These are phyloP conservation scores for Polyodon spathula DNA, from an alignment of 2,113 vertebrate genomes.

Conservation along the genomic window DNA sequence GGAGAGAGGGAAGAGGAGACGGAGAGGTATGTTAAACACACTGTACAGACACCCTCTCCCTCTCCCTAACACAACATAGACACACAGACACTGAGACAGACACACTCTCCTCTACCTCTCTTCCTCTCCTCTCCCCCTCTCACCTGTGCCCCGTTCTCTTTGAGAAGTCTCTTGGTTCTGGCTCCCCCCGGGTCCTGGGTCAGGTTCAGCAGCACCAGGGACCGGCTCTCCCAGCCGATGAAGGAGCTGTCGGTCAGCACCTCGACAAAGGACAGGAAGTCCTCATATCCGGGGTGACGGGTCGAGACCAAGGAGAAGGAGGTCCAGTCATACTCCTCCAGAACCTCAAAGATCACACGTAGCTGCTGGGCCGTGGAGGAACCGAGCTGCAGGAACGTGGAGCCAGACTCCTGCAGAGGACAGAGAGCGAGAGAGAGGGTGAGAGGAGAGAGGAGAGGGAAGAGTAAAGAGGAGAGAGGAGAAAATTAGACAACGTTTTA, in stretches of 20 bases:
- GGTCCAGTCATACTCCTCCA: conserved; percentile 94
- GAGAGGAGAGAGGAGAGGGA: conserved; percentile 44
- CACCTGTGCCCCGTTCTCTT: conserved; percentile 82
- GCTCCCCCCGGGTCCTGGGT: conserved; percentile 73
- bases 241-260: conserved; percentile 84
- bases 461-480: conserved; percentile 27
- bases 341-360: conserved; percentile 87
- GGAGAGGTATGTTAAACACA: conserved; percentile 53
- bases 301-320: conserved; percentile 84
- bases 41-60: conserved; percentile 19
- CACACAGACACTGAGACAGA: too few relatives aligned
- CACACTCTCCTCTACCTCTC: conserved; percentile 1
- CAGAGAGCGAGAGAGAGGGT: conserved; percentile 24
- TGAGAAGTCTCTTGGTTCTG: conserved; percentile 70
- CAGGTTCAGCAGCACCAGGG: conserved; percentile 79
- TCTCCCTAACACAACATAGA: conserved; percentile 25
- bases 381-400: conserved; percentile 87
- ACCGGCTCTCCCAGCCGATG: conserved; percentile 91
- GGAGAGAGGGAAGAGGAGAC: conserved; percentile 47
- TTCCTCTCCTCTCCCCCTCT: conserved; percentile 46
- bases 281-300: conserved; percentile 81
- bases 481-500: conserved; percentile 10
- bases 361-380: conserved; percentile 85
- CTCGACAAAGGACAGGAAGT: conserved; percentile 81
- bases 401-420: conserved; percentile 72